Base-by-base conservation (phyloP, 2,888 invertebrate genomes). In the Ganaspis brasiliensis region DNA sequence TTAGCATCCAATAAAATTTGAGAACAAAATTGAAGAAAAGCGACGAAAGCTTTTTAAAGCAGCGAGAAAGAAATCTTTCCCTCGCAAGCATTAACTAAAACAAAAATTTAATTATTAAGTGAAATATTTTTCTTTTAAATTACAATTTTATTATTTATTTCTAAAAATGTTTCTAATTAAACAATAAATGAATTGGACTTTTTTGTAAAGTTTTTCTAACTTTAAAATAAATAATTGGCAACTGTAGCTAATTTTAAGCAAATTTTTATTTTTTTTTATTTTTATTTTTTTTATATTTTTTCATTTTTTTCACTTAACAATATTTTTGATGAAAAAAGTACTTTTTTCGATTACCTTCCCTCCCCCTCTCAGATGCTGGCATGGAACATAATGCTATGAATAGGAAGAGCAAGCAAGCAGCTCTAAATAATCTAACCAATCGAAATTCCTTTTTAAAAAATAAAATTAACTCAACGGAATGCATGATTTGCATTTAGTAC, bases 311-410 rank as follows among this genome's bases (percentile, higher is more conserved):
- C 55, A 37, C 52, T 56, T 71, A 59, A 71, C 24, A 72, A 72
- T 55, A 55, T 5, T 71, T 71, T 49, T 63, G 24, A 55, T 56
- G 37, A 52, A 67, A 56, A 21, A 49, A 19, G 26, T 31, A 26
- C 72, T 78, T 79, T 76, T 85, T 83, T 87, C 85, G 81, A 84
- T 89, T 93, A 93, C 93, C 93, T 93, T 93, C 93, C 91, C 93
- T 93, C 92, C 93, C 93, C 91, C 93, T 93, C 92, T 93, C 93
- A 92, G 93, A 93, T 92, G 93, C 93, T 93, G 92, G 92, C 93
- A 93, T 93, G 92, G 92, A 92, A 93, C 92, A 92, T 91, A 92
- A 92, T 92, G 91, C 82, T 83, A 81, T 84, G 79, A 84, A 86
- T 84, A 85, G 82, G 84, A 80, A 83, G 81, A 84, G 83, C 82